Evolutionary conservation across 2,888 invertebrate genomes (phyloP), one percentile per base, ranked within the genome.

Genomic region (Catonia carolina): DNA sequence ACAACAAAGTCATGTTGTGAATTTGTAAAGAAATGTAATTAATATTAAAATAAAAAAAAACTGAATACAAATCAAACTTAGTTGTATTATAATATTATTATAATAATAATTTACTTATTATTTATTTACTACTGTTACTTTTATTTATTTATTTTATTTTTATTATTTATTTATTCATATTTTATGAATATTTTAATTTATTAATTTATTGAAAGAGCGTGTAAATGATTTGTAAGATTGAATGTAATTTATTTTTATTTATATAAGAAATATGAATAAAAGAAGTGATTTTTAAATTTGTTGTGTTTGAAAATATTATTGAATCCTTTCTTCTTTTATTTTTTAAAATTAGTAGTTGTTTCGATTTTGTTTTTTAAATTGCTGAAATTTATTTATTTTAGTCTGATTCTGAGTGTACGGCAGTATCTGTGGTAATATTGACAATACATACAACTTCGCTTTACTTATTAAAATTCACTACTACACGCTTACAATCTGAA

Each of bases 211-310:
- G 47, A 37, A 48, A 49, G 47, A 42, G 42, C 53, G 55, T 55
- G 60, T 58, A 45, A 51, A 42, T 60, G 20, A 52, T 42, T 41
- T 51, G 53, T 39, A 39, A 52, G 23, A 52, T 27, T 22, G 55
- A 59, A 48, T 62, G 60, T 61, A 59, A 61, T 55, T 61, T 59
- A 56, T 58, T 60, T 58, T 41, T 58, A 50, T 54, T 55, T 55
- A 23, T 57, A 53, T 39, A 47, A 48, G 4, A 27, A 6, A 6
- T 27, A 27, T 53, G 49, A 57, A 53, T 53, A 57, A 57, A 57
- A 53, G 14, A 53, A 49, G 35, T 20, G 45, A 45, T 57, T 53
- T 36, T 10, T 48, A 49, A 57, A 41, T 27, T 27, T 20, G 33
- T 20, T 48, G 57, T 49, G 53, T 57, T 57, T 57, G 57, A 57